Percentiles rank a stretch among this genome's conserved stretches.
These are phyloP conservation scores for Criorhina ranunculi DNA, from an alignment of 2,888 invertebrate genomes.

Conservation along the genomic window DNA sequence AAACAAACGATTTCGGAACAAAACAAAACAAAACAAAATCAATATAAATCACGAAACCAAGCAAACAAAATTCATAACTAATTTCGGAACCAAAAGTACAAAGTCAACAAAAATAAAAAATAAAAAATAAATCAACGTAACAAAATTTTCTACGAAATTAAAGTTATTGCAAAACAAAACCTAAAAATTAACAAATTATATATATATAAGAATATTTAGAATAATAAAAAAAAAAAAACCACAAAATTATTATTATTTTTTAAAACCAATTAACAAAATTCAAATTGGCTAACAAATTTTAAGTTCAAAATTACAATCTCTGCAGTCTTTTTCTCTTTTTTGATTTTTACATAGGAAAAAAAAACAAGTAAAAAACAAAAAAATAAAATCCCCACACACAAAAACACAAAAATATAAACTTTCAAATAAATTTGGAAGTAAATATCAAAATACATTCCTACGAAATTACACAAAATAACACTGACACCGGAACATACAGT, in stretches of 20 bases:
- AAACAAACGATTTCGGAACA: slow-evolving; percentile 35
- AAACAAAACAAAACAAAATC: slow-evolving; percentile 73
- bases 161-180: slow-evolving; percentile 54
- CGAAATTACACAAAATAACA: slow-evolving; percentile 82
- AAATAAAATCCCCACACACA: slow-evolving; percentile 44
- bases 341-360: slow-evolving; percentile 1
- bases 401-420: slow-evolving; percentile 48
- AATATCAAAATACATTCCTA: slow-evolving; percentile 82
- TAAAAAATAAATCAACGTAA: slow-evolving; percentile 56
- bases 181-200: slow-evolving; percentile 71
- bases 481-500: slow-evolving; percentile 85
- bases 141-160: slow-evolving; percentile 73
- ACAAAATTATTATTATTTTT: slow-evolving; percentile 19
- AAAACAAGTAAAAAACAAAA: slow-evolving; percentile 21
- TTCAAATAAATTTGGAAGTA: slow-evolving; percentile 64
- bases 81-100: slow-evolving; percentile 76
- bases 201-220: slow-evolving; percentile 39
- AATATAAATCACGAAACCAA: slow-evolving; percentile 71
- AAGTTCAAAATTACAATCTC: slow-evolving; percentile 39
- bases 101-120: slow-evolving; percentile 60
- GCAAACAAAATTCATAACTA: slow-evolving; percentile 65
- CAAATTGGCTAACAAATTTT: slow-evolving; percentile 40
- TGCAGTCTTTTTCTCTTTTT: slow-evolving; percentile 8
- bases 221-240: slow-evolving; percentile 16
- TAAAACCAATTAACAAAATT: slow-evolving; percentile 15